Evolutionary conservation across 2,797 vertebrate species (phyloP).

Genomic region (Pterois miles): DNA sequence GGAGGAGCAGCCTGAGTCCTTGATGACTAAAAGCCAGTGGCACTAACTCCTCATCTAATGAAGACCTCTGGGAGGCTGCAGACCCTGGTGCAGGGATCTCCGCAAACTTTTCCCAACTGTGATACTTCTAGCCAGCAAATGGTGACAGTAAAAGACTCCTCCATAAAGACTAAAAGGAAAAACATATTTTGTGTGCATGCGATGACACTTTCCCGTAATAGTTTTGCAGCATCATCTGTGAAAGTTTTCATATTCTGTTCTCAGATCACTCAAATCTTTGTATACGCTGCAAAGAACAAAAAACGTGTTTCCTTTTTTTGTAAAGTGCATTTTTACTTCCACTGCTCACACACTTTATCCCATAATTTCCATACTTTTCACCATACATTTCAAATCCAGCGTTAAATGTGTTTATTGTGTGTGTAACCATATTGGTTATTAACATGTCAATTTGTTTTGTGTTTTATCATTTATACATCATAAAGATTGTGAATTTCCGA

Average conservation of each 20-base stretch:
- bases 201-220: not conserved
- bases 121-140: slow-evolving; percentile 2
- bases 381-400: slow-evolving; percentile 3
- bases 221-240: not conserved
- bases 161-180: not conserved
- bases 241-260: not conserved
- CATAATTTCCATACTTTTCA: not conserved
- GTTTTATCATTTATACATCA: slow-evolving; percentile 15
- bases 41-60: slow-evolving; percentile 56
- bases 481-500: slow-evolving; percentile 6
- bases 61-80: slow-evolving; percentile 59
- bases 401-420: not conserved
- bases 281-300: not conserved
- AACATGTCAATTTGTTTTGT: slow-evolving; percentile 7
- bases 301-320: not conserved
- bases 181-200: not conserved
- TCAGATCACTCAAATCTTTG: not conserved
- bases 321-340: not conserved
- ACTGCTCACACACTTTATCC: not conserved
- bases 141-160: not conserved
- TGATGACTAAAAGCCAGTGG: slow-evolving; percentile 46
- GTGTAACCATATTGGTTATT: not conserved
- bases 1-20: slow-evolving; percentile 24
- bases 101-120: slow-evolving; percentile 1
- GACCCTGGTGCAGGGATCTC: slow-evolving; percentile 3